phyloP scores from a whole-genome alignment of 2,888 invertebrate genomes.

The Yponomeuta cagnagella region DNA sequence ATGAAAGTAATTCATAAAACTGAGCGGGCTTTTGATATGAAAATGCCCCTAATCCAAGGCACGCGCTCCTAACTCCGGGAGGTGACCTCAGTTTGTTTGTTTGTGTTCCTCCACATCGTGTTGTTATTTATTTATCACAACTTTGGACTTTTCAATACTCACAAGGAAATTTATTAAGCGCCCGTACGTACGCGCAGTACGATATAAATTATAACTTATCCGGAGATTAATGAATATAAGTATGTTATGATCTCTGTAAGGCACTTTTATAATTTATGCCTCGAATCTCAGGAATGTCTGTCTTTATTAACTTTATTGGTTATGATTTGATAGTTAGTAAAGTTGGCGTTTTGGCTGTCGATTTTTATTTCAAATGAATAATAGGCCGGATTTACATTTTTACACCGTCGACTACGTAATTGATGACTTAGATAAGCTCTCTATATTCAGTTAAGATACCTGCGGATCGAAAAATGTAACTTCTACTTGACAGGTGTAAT shows the following conservation, averaged over 20 bases:
- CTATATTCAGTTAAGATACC: neutral
- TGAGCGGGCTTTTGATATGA: constrained; percentile 70
- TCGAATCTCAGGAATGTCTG: constrained; percentile 51
- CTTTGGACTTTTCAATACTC: constrained; percentile 59
- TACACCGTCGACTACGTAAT: neutral
- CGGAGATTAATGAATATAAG: constrained; percentile 56
- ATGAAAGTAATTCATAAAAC: constrained; percentile 68
- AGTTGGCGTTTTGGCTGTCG: constrained; percentile 17
- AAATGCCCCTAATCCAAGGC: constrained; percentile 68
- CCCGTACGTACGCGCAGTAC: constrained; percentile 35
- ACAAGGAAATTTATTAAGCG: constrained; percentile 55
- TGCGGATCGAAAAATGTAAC: neutral
- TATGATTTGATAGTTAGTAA: constrained; percentile 31
- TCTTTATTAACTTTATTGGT: constrained; percentile 40
- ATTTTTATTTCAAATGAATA: neutral
- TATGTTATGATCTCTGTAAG: constrained; percentile 53
- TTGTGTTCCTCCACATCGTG: constrained; percentile 50
- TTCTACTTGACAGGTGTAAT: neutral
- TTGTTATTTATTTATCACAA: constrained; percentile 65
- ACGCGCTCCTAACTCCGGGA: constrained; percentile 59
- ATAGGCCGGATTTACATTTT: constrained; percentile 9
- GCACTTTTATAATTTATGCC: constrained; percentile 42
- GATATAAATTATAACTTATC: constrained; percentile 62
- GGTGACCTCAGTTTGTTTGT: constrained; percentile 55
- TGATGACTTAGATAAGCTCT: neutral